Conservation (phyloP, 2,888 invertebrate species). For the Drosophila villosipedis region DNA sequence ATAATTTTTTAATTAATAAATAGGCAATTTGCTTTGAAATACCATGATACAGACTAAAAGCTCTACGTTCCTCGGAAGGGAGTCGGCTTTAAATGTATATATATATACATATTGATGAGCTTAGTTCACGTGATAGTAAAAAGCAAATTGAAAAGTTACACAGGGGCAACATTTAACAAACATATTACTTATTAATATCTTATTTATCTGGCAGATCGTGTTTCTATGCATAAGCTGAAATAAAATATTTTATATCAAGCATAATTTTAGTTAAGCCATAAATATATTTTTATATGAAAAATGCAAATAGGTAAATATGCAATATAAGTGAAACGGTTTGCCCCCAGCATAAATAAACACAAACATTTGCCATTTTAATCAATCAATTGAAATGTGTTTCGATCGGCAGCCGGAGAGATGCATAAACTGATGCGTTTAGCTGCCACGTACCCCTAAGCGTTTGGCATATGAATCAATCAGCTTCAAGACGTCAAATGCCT, state of each 20-base stretch:
- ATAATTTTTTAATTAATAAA: neutral
- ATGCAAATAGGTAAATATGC: conserved; percentile 38
- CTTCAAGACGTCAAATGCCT: conserved; percentile 54
- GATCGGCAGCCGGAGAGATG: conserved; percentile 7
- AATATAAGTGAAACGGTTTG: conserved; percentile 29
- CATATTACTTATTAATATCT: neutral
- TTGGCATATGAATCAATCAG: conserved; percentile 63
- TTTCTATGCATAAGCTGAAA: neutral
- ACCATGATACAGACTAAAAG: no score
- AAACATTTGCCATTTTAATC: conserved; percentile 44
- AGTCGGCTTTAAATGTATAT: no score
- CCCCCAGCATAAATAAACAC: conserved; percentile 35
- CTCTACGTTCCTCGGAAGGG: neutral
- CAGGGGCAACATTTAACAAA: neutral
- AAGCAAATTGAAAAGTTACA: neutral
- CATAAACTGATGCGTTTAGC: conserved; percentile 16
- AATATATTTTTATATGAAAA: neutral
- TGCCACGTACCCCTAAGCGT: conserved; percentile 12
- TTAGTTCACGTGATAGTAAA: neutral
- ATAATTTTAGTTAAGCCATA: neutral
- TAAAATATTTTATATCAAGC: conserved; percentile 3
- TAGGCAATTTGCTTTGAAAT: neutral
- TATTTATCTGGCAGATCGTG: neutral
- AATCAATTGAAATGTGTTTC: conserved; percentile 36
- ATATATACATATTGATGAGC: no score